Base-by-base conservation (phyloP, 2,888 invertebrate species). In the Drosophila barbarae region DNA sequence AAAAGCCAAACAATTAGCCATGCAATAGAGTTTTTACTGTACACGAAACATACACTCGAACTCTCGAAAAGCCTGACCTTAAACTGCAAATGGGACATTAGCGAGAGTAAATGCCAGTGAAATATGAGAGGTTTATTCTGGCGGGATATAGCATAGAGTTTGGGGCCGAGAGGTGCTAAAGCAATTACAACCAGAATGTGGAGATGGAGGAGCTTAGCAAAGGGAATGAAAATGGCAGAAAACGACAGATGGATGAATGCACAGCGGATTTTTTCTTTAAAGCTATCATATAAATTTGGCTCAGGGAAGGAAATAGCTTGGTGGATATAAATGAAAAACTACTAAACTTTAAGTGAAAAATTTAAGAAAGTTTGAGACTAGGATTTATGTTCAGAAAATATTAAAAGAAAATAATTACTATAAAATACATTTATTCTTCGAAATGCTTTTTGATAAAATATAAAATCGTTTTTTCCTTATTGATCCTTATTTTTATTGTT, bases 61-160 rank as follows among this genome's bases (percentile, higher is more conserved):
- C 44, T 36, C 63, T 42, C 32, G 64, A 32, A 30, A 10, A 15
- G 63, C 57, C 56, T 65, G 47, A 39, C 73, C 65, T 77, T 65
- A 80, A 77, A 74, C 68, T 74, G 80, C 80, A 76, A 64, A 63
- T 74, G 79, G 73, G 49, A 81, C 76, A 76, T 81, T 78, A 76
- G 82, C 76, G 82, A 59, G 76, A 81, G 66, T 53, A 66, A 64
- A 63, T 52, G 66, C 66, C 76, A 66, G 76, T 75, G 81, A 77
- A 76, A 81, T 81, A 76, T 76, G 76, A 81, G 79, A 78, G 67
- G 61, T 65, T 63, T 39, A 21, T 51, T 52, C 35, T 69, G 63
- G 70, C 41, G 59, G 30, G 26, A 10, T 65, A 23, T 65, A 23
- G 34, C n/a, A 61, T 18, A 8, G n/a, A 28, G 35, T 36, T 39